phyloP scores from a whole-genome alignment of 2,113 vertebrate genomes.

The Centropristis striata region DNA sequence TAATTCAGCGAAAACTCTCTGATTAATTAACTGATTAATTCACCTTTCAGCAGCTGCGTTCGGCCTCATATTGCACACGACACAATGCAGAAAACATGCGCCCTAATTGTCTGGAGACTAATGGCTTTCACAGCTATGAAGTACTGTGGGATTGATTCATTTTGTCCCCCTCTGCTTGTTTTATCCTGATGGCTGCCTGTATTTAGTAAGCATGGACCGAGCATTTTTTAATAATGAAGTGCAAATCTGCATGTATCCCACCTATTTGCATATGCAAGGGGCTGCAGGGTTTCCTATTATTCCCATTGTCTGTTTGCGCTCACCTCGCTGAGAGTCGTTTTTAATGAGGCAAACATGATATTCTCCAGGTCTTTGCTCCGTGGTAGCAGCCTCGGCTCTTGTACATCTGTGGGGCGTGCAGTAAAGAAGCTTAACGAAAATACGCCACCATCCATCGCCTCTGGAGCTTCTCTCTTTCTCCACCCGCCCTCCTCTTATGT shows the following conservation, averaged over 20 bases:
- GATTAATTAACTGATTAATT: constrained; percentile 71
- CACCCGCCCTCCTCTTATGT: constrained; percentile 30
- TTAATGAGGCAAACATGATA: constrained; percentile 71
- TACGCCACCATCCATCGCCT: constrained; percentile 22
- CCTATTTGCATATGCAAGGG: constrained; percentile 63
- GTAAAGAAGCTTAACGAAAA: constrained; percentile 56
- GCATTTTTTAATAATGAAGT: constrained; percentile 67
- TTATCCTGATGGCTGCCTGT: constrained; percentile 43
- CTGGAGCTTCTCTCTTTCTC: not conserved
- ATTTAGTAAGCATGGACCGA: constrained; percentile 33
- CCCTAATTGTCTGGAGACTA: constrained; percentile 57
- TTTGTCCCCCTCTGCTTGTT: constrained; percentile 9
- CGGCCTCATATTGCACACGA: constrained; percentile 2
- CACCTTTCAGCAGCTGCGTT: constrained; percentile 44
- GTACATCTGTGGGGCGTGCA: constrained; percentile 55
- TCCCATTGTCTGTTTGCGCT: constrained; percentile 56
- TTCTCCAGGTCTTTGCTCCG: constrained; percentile 51
- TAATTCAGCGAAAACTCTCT: constrained; percentile 37
- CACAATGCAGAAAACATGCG: constrained; percentile 22
- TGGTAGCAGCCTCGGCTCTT: constrained; percentile 34
- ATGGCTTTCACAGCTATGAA: constrained; percentile 47
- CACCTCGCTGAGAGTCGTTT: constrained; percentile 50
- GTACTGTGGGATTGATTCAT: constrained; percentile 12
- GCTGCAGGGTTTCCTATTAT: constrained; percentile 62
- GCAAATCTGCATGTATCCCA: constrained; percentile 57